These are phyloP conservation scores for Diabrotica balteata DNA, from an alignment of 2,888 invertebrate genomes.

Conservation along the genomic window DNA sequence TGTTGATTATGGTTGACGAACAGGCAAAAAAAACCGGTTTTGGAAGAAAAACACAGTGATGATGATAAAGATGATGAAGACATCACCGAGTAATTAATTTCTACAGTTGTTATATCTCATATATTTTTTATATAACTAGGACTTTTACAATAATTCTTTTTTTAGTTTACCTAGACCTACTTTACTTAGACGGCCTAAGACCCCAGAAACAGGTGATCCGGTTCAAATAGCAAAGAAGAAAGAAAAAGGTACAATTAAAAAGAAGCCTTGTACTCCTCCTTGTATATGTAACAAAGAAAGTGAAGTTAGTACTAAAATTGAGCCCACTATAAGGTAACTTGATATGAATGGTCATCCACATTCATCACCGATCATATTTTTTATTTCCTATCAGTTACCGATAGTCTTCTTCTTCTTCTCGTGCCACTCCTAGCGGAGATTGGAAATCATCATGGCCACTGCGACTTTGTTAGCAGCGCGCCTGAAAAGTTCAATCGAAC, in stretches of 20 bases:
- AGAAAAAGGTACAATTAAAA: constrained; percentile 27
- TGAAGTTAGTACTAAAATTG: constrained; percentile 38
- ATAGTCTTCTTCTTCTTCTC: no score
- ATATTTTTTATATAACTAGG: neutral
- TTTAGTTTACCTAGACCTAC: constrained; percentile 9
- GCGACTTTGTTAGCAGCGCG: no score
- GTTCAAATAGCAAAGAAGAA: constrained; percentile 36
- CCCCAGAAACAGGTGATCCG: constrained; percentile 34
- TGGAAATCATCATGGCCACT: no score
- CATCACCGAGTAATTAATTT: neutral
- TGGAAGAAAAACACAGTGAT: neutral
- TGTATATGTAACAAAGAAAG: constrained; percentile 37
- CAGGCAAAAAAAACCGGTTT: neutral
- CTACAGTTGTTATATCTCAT: no score
- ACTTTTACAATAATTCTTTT: neutral
- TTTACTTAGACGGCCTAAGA: constrained; percentile 5
- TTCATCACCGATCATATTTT: no score
- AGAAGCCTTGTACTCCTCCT: constrained; percentile 17
- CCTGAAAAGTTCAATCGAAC: no score
- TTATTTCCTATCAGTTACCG: no score
- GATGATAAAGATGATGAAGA: neutral
- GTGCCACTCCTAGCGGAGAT: no score
- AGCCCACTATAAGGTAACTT: constrained; percentile 43
- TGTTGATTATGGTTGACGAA: neutral
- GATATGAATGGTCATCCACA: no score